Base-by-base conservation (phyloP, 2,113 vertebrate species). In the Lepus americanus region DNA sequence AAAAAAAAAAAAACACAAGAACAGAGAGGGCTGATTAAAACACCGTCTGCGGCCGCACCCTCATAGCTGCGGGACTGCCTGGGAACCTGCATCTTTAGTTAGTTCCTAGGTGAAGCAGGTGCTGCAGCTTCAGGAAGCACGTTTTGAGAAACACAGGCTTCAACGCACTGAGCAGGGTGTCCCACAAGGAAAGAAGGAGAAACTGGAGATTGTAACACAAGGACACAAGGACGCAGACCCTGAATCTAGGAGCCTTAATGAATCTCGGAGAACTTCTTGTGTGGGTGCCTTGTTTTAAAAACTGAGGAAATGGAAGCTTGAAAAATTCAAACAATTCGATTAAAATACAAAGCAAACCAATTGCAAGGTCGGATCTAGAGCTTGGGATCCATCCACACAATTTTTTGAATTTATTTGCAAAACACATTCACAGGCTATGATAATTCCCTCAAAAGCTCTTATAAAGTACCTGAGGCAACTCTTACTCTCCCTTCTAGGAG, bases 271-370 rank as follows among this genome's bases (percentile, higher is more conserved):
- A 72, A 55, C 49, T 49, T 79, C 27, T 51, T 39, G n/a, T 64
- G 8, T 19, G 67, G 39, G 59, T 2, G 25, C 6, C 25, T 64
- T 44, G 10, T 70, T 76, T 83, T 67, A 83, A 55, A 66, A 20
- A 25, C 44, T 13, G 22, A 93, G 36, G 29, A n/a, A 19, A 25
- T 5, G 4, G 51, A 94, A 86, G 31, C 16, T 67, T 76, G 55
- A 36, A 93, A 77, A 73, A 17, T 25, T 61, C 25, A 59, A 73
- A 14, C 76, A 6, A 70, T 66, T 88, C 69, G n/a, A 66, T 74
- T 53, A 64, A 82, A 90, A 89, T 20, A 82, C 27, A n/a, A 76
- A 84, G 14, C 72, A 66, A 61, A 19, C 16, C 44, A 33, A n/a
- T 77, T 55, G 4, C 61, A 31, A 22, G 72, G 10, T 51, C 33